Percentiles rank a stretch among this genome's conserved stretches.
phyloP scores from a whole-genome alignment of 2,888 invertebrate genomes.

The Lathronympha strigana region DNA sequence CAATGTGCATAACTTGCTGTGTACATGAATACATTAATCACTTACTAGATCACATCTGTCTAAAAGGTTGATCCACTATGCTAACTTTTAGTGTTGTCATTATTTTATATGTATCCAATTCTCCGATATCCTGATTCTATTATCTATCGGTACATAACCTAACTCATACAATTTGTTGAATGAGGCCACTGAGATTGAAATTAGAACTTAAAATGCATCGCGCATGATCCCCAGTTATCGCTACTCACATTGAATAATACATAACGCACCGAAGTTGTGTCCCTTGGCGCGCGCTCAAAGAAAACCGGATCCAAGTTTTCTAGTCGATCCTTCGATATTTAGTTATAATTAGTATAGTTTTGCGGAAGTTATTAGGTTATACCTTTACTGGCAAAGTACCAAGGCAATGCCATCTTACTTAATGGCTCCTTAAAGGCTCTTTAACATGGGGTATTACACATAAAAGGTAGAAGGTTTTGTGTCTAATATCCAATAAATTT shows the following conservation, averaged over 20 bases:
- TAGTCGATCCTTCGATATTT: constrained; percentile 1
- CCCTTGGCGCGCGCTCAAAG: constrained; percentile 32
- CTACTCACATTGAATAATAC: constrained; percentile 35
- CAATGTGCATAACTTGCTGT: too few species aligned
- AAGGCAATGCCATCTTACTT: not conserved
- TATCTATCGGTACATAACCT: not conserved
- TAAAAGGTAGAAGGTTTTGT: too few species aligned
- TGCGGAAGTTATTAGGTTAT: too few species aligned
- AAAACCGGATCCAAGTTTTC: constrained; percentile 39
- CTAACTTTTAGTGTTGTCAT: too few species aligned
- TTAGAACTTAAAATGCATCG: constrained; percentile 25
- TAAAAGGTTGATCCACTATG: too few species aligned
- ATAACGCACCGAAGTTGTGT: constrained; percentile 23
- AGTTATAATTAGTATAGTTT: not conserved
- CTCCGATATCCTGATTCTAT: constrained; percentile 3
- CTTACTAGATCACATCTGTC: too few species aligned
- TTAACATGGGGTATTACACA: too few species aligned
- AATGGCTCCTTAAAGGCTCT: too few species aligned
- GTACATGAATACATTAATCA: too few species aligned
- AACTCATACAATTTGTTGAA: not conserved
- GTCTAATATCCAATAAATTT: too few species aligned
- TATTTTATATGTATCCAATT: too few species aligned
- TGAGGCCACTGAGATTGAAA: constrained; percentile 4
- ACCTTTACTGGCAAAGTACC: not conserved
- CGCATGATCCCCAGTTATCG: constrained; percentile 20